Evolutionary conservation across 2,797 vertebrate genomes (phyloP), one percentile per base, ranked within the genome.

Genomic region (Anguilla pacifica): DNA sequence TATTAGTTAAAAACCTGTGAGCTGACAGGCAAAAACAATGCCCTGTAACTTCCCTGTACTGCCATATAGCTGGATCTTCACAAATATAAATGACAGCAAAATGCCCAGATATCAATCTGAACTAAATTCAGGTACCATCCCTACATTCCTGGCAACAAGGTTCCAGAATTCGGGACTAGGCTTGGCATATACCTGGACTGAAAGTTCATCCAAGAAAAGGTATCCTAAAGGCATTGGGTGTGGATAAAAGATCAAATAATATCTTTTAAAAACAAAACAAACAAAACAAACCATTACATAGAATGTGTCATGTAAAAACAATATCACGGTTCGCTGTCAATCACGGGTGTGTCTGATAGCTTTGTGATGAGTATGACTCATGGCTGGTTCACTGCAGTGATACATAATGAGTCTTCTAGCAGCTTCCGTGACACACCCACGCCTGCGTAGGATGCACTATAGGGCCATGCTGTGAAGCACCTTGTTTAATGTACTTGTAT

Each of bases 281-380:
- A 43, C 43, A 46, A 46, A 46, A 46, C 43, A 82, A 55, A n/a
- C 3, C 22, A 17, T 81, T 53, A 55, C 31, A 51, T 28, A 57
- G 3, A 79, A 83, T 83, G 79, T 35, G 39, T 87, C 86, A 87
- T 64, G 64, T 67, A 49, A 61, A 59, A 84, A 85, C 9, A 79
- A 84, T 22, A 25, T 13, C 31, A 28, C 28, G 9, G 19, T 25
- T 51, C 51, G n/a, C 51, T 57, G 64, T 19, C 25, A 35, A 43
- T 17, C 39, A 35, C 77, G 53, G 83, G 83, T 85, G 64, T 51
- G 83, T 51, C 43, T 70, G 67, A 84, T 57, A 72, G 25, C 61
- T 87, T 77, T 61, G 57, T 85, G 55, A 88, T 61, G 19, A 51
- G 43, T 25, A 0, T 82, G 70, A 84, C 19, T 86, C 55, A 85